Base-by-base conservation (phyloP, 2,113 vertebrate species). In the Myotis lucifugus region DNA sequence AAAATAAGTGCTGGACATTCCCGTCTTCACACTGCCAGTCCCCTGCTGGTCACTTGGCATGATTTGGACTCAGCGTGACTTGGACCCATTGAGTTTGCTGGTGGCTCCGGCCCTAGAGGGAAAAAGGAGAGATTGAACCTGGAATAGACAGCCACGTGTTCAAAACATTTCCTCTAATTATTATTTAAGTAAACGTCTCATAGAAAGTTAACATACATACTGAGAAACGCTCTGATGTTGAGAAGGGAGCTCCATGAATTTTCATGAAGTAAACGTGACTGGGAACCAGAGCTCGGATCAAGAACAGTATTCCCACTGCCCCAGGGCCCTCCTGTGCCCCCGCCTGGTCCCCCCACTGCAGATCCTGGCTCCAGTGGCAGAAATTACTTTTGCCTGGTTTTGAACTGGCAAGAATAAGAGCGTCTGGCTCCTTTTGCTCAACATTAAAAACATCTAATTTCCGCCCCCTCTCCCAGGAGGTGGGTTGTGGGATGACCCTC, bases 1-100 rank as follows among this genome's bases (percentile, higher is more conserved):
- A 91, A 97, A 96, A 94, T 94, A 96, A 91, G 94, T 79, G 40
- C 50, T n/a, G 86, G 46, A 67, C 86, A n/a, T 73, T 78, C 42
- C 52, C 23, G n/a, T 5, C n/a, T 6, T 34, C 48, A 37, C 17
- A 3, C 54, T 73, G 83, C 86, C 83, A 1, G 3, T 21, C 2
- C 34, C 34, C 66, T 19, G 0, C 50, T 13, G 0, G 0, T 67
- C 48, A 2, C 56, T 21, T 25, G 48, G 27, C 5, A 0, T 15
- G 10, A 29, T 34, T 23, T 11, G 50, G 69, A 46, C n/a, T 1
- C 37, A 42, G 70, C 3, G 4, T 86, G 87, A 90, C 84, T 70
- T 90, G 70, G 79, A 34, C 50, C 50, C 56, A 3, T 10, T 12
- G 23, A 17, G 8, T 87, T 46, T 67, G 52, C 88, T 59, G 17